Evolutionary conservation across 2,113 vertebrate species (phyloP).

Genomic region (Microtus oregoni): DNA sequence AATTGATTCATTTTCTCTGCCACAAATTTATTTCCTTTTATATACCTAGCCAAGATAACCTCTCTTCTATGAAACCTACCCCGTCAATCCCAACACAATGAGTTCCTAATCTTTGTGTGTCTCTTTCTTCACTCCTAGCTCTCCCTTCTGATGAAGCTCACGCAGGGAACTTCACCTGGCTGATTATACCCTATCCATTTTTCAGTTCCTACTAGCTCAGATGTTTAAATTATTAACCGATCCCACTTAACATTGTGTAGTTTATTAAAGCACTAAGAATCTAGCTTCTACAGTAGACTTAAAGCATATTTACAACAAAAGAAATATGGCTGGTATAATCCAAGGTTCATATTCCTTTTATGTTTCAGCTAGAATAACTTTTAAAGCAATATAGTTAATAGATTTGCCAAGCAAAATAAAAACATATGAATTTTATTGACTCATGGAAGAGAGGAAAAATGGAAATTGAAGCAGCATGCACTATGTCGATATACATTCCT

Average conservation of each 20-base stretch:
- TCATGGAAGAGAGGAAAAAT: background rate
- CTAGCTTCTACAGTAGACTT: background rate
- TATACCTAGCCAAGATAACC: background rate
- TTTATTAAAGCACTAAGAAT: background rate
- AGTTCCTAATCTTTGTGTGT: background rate
- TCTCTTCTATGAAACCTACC: conserved; percentile 4
- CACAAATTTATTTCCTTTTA: background rate
- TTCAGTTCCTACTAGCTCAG: background rate
- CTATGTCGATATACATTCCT: background rate
- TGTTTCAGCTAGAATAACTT: conserved; percentile 6
- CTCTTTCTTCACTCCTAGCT: background rate
- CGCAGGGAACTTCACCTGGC: background rate
- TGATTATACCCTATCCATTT: background rate
- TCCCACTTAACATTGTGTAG: background rate
- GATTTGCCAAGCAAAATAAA: background rate
- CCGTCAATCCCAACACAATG: background rate
- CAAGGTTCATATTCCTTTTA: background rate
- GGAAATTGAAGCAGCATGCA: background rate
- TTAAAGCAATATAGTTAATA: conserved; percentile 11
- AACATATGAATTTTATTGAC: background rate
- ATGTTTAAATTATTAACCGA: background rate
- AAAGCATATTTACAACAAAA: conserved; percentile 29
- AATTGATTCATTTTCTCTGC: conserved; percentile 24
- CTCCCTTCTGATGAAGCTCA: background rate
- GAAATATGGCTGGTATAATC: background rate